Conservation (phyloP, 1,140 invertebrate species). For the Halesus radiatus region DNA sequence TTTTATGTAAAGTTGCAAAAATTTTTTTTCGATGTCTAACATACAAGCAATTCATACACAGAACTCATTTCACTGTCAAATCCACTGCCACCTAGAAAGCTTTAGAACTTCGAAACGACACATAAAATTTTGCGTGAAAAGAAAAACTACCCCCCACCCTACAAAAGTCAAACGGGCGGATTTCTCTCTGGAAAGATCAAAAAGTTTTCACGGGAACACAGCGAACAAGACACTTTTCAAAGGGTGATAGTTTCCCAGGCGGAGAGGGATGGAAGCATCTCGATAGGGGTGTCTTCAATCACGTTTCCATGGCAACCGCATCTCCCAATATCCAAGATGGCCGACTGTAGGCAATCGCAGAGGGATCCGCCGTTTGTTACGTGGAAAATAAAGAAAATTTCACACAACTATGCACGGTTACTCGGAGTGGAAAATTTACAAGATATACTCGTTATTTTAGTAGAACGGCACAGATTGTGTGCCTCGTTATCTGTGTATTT, state of each 20-base stretch:
- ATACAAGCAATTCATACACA: background rate
- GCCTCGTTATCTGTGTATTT: background rate
- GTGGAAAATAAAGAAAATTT: constrained; percentile 28
- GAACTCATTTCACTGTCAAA: constrained; percentile 17
- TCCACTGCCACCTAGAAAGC: background rate
- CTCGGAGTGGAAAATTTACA: constrained; percentile 6
- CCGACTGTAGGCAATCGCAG: constrained; percentile 41
- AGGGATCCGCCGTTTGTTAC: constrained; percentile 41
- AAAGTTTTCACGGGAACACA: constrained; percentile 40
- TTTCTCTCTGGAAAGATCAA: constrained; percentile 44
- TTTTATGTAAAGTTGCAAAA: no score
- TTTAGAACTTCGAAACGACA: constrained; percentile 22
- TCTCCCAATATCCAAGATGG: constrained; percentile 54
- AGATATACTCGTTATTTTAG: constrained; percentile 3
- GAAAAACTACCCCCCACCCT: constrained; percentile 22
- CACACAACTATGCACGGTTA: constrained; percentile 28
- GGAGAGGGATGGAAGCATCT: constrained; percentile 41
- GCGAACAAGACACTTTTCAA: constrained; percentile 35
- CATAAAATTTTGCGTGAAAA: constrained; percentile 22
- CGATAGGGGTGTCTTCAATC: constrained; percentile 31
- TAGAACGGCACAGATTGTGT: background rate
- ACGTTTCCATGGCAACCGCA: constrained; percentile 52
- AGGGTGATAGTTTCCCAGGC: constrained; percentile 36
- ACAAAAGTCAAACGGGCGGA: constrained; percentile 38
- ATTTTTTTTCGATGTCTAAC: no score